Percentiles rank a stretch among this genome's conserved stretches.
Evolutionary conservation across 2,797 vertebrate species (phyloP).

Genomic region (Anabacerthia variegaticeps): DNA sequence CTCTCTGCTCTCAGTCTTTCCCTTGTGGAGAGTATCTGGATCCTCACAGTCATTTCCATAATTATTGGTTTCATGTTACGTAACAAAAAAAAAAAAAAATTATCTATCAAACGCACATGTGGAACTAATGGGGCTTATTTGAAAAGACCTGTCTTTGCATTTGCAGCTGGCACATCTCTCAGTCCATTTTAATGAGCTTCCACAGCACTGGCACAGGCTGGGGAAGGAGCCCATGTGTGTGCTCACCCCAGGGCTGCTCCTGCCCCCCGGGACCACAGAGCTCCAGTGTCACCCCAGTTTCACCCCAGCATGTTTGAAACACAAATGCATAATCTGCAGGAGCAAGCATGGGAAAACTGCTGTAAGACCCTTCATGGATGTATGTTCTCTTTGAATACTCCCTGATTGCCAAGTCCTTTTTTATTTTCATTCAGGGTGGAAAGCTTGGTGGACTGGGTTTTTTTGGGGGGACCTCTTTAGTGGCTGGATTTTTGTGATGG

Average conservation of each 20-base stretch:
- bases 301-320: background rate
- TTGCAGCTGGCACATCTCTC: background rate
- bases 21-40: background rate
- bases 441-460: background rate
- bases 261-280: accelerated
- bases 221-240: accelerated
- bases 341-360: accelerated
- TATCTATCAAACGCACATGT: constrained; percentile 56
- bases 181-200: background rate
- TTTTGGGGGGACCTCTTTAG: accelerated
- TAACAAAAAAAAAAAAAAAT: background rate
- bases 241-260: accelerated
- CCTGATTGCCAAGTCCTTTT: background rate
- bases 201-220: background rate
- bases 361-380: background rate
- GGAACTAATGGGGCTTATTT: constrained; percentile 61
- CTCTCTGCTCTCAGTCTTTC: background rate
- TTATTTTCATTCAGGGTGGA: background rate
- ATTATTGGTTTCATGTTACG: constrained; percentile 50
- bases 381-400: background rate
- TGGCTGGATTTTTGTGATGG: background rate
- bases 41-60: constrained; percentile 44
- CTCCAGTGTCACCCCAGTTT: background rate
- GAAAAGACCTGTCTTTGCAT: constrained; percentile 34
- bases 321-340: accelerated